A percentile compares a stretch with the other conserved stretches of the same genome.
phyloP scores from a whole-genome alignment of 1,140 invertebrate genomes.

The Eriosoma lanigerum region DNA sequence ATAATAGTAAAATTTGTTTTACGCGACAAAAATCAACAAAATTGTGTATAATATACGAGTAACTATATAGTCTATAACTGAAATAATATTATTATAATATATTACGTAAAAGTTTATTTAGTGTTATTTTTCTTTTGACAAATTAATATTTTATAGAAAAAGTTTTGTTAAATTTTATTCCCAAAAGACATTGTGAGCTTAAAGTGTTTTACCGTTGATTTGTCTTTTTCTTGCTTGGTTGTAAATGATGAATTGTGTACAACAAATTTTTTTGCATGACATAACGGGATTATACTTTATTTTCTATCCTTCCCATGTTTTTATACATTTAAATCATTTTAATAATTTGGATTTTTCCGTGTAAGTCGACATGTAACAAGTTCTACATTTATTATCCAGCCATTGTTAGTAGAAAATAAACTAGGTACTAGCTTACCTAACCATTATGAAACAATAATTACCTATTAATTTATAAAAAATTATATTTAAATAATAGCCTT shows the following conservation, averaged over 20 bases:
- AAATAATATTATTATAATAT: background rate
- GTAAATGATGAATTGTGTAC: conserved; percentile 40
- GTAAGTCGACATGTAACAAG: background rate
- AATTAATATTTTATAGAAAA: conserved; percentile 7
- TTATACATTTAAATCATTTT: conserved; percentile 13
- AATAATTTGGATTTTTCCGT: conserved; percentile 8
- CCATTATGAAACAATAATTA: background rate
- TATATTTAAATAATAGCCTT: too few relatives aligned
- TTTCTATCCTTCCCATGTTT: background rate
- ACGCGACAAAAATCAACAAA: too few relatives aligned
- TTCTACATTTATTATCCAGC: background rate
- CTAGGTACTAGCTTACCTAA: background rate
- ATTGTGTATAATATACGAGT: too few relatives aligned
- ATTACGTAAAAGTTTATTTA: background rate
- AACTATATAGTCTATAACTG: too few relatives aligned
- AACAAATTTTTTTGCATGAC: conserved; percentile 13
- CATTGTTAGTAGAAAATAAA: background rate
- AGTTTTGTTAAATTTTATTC: conserved; percentile 19
- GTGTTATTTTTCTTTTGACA: background rate
- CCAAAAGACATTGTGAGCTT: conserved; percentile 16
- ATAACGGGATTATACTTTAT: conserved; percentile 12
- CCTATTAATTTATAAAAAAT: background rate
- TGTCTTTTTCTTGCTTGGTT: conserved; percentile 18
- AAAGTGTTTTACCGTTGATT: conserved; percentile 36
- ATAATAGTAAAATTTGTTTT: too few relatives aligned